Base-by-base conservation (phyloP, 2,888 invertebrate species). In the Notodonta ziczac region DNA sequence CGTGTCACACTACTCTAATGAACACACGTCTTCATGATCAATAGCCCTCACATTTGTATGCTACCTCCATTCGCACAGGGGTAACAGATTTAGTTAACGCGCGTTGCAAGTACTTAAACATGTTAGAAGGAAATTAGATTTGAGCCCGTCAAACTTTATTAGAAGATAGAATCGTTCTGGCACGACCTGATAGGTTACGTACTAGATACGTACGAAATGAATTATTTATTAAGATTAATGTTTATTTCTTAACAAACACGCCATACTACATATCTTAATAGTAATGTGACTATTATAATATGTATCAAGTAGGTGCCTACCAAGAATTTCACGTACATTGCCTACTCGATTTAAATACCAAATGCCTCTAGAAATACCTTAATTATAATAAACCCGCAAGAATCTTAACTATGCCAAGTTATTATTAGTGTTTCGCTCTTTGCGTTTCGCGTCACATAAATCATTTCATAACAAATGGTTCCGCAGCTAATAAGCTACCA, bases 61-160 rank as follows among this genome's bases (percentile, higher is more conserved):
- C 76, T 56, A 40, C 53, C 54, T 63, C 56, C 73, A 65, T 73
- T 60, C 73, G 65, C 66, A 8, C 48, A 14, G 59, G 63, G 59
- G 67, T 67, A 73, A 70, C 73, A 66, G 66, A 75, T 73, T 75
- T 70, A 65, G 70, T 73, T 72, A 73, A 63, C 59, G 61, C 58
- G 57, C 63, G 71, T 70, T 66, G 69, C 35, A 7, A 35, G 35
- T 35, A 35, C 35, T 35, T 35, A 2, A 7, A 35, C 35, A 35
- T 79, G 72, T 77, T 79, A 75, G 75, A 73, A 73, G 77, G 77
- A 79, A 78, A 77, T 77, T 79, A 73, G 76, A 71, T 77, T 78
- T 71, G 62, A 48, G 59, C 63, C 35, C 0, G 35, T 5, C 35
- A 35, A 35, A 4, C 35, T 35, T 35, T 5, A n/a, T n/a, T n/a